These are phyloP conservation scores for Theocolax elegans DNA, from an alignment of 1,140 invertebrate genomes.

Conservation along the genomic window DNA sequence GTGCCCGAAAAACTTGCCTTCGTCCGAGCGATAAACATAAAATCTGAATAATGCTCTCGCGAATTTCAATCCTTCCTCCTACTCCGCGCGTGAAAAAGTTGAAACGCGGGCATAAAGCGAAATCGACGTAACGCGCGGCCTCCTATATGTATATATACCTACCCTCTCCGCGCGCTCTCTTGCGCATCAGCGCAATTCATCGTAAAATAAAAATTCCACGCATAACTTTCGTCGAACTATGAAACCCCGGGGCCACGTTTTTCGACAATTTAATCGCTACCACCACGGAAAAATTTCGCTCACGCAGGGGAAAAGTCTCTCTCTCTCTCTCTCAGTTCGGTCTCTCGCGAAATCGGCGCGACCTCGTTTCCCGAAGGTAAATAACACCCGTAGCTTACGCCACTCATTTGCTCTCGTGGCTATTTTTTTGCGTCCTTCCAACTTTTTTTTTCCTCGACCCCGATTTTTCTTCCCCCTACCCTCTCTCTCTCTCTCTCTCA, in stretches of 20 bases:
- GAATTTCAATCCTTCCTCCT: neutral
- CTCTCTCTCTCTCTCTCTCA: neutral
- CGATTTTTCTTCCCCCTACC: neutral
- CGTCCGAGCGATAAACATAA: neutral
- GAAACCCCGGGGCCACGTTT: neutral
- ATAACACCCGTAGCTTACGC: constrained; percentile 14
- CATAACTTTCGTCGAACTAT: constrained; percentile 1
- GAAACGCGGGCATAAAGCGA: constrained; percentile 12
- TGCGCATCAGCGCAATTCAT: constrained; percentile 22
- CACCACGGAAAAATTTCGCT: constrained; percentile 25
- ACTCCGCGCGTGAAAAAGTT: no score
- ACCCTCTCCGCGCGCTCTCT: no score
- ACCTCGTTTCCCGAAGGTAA: constrained; percentile 34
- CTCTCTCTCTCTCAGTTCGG: no score
- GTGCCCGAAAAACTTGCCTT: neutral
- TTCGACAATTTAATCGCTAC: constrained; percentile 37
- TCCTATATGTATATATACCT: no score
- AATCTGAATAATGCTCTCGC: constrained; percentile 12
- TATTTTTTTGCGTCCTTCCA: no score
- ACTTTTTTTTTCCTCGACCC: neutral
- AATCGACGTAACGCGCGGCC: neutral
- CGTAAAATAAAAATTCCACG: constrained; percentile 22
- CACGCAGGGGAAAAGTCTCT: constrained; percentile 37
- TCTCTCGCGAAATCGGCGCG: neutral
- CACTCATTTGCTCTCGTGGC: neutral